Conservation (phyloP, 1,140 invertebrate species). For the Teleopsis dalmanni region DNA sequence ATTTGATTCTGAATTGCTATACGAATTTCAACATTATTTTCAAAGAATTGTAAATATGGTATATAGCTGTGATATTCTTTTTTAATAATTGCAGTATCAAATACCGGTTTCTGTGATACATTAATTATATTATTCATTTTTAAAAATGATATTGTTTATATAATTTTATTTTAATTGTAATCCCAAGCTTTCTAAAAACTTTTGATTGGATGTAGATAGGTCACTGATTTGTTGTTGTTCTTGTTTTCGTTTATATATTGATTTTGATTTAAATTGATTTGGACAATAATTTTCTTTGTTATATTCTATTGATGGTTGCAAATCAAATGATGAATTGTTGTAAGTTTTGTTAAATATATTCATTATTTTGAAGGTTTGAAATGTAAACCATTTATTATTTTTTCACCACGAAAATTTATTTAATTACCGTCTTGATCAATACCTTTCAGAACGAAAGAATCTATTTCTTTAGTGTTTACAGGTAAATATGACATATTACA, state of each 20-base stretch:
- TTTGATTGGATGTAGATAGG: too few species aligned
- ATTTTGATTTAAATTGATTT: too few species aligned
- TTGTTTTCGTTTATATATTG: too few species aligned
- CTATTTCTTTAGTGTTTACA: constrained; percentile 14
- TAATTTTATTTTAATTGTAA: too few species aligned
- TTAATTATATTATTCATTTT: constrained; percentile 2
- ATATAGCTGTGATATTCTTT: constrained; percentile 34
- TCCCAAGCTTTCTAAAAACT: too few species aligned
- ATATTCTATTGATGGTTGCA: too few species aligned
- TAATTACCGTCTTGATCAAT: neutral
- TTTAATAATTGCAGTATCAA: constrained; percentile 21
- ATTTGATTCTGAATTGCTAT: constrained; percentile 42
- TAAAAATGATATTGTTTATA: neutral
- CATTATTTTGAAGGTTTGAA: too few species aligned
- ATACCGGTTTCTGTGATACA: neutral
- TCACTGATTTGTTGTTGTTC: too few species aligned
- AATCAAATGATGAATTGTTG: too few species aligned
- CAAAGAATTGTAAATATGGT: constrained; percentile 30
- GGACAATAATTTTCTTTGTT: too few species aligned
- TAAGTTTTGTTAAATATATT: too few species aligned
- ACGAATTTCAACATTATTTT: constrained; percentile 38
- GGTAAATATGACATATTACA: constrained; percentile 38
- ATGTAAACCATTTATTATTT: too few species aligned
- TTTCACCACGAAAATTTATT: neutral
- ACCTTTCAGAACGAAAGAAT: neutral